Evolutionary conservation across 2,888 invertebrate species (phyloP).

Genomic region (Synanthedon myopaeformis): DNA sequence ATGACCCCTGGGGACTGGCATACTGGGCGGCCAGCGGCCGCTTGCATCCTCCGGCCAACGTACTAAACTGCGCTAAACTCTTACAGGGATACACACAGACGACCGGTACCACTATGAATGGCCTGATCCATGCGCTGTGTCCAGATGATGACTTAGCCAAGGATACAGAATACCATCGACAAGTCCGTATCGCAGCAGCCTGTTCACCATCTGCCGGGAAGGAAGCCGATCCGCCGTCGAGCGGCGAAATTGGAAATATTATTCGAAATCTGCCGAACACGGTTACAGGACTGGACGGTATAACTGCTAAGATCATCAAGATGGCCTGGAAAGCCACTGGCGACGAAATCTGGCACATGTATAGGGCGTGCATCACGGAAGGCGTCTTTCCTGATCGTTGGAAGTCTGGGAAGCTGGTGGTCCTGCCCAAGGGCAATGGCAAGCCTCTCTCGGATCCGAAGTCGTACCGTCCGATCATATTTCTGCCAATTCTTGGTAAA

Average conservation of each 20-base stretch:
- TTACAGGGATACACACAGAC: constrained; percentile 6
- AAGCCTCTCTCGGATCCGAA: constrained; percentile 12
- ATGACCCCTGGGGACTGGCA: neutral
- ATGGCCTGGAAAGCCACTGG: constrained; percentile 9
- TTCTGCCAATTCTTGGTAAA: constrained; percentile 19
- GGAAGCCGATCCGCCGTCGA: constrained; percentile 4
- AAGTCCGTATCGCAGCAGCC: constrained; percentile 10
- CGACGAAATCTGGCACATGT: constrained; percentile 6
- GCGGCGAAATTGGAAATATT: constrained; percentile 5
- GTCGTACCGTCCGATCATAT: constrained; percentile 19
- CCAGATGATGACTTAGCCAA: constrained; percentile 13
- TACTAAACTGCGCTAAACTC: no score
- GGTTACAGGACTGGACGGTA: constrained; percentile 19
- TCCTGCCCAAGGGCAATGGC: constrained; percentile 16
- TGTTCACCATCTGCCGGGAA: constrained; percentile 9
- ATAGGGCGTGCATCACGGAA: constrained; percentile 8
- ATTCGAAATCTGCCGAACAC: constrained; percentile 14
- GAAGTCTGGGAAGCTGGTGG: constrained; percentile 13
- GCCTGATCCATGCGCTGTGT: constrained; percentile 12
- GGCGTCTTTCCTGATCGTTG: constrained; percentile 15
- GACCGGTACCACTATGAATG: no score
- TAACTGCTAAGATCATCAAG: constrained; percentile 11
- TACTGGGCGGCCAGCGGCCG: no score
- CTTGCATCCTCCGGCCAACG: no score
- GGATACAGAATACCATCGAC: constrained; percentile 13